Percentiles rank a stretch among this genome's conserved stretches.
Conservation (phyloP, 2,888 invertebrate species). For the Ceriagrion tenellum region DNA sequence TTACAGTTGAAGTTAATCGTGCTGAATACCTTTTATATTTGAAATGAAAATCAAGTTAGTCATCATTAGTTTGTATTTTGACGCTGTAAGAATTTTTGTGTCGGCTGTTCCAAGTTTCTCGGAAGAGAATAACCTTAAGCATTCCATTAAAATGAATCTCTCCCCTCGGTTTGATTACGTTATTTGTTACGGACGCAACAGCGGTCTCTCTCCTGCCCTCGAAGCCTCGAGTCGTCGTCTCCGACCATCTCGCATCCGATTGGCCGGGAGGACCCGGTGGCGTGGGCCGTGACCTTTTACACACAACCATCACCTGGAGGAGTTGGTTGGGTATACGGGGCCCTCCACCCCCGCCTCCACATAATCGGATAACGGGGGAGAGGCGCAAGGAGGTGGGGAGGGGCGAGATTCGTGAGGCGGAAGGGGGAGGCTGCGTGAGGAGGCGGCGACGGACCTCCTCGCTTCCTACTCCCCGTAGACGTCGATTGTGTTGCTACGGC, state of each 20-base stretch:
- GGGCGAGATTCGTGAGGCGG: background rate
- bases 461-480: background rate
- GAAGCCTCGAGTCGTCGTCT: background rate
- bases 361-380: slow-evolving; percentile 44
- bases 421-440: background rate
- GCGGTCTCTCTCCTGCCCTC: background rate
- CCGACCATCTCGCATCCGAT: background rate
- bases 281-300: slow-evolving; percentile 54
- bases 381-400: background rate
- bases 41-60: no score
- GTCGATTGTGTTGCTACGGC: background rate
- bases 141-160: no score
- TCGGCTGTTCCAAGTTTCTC: no score
- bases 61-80: no score
- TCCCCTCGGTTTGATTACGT: no score
- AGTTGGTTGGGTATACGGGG: background rate
- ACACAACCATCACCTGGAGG: background rate
- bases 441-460: background rate
- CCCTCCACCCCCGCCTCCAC: slow-evolving; percentile 36
- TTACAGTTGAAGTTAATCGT: no score
- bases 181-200: background rate
- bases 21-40: no score
- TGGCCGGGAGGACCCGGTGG: slow-evolving; percentile 22
- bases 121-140: no score
- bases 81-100: no score